A percentile compares a stretch with the other conserved stretches of the same genome.
These are phyloP conservation scores for Chionis minor DNA, from an alignment of 2,113 vertebrate genomes.

Conservation along the genomic window DNA sequence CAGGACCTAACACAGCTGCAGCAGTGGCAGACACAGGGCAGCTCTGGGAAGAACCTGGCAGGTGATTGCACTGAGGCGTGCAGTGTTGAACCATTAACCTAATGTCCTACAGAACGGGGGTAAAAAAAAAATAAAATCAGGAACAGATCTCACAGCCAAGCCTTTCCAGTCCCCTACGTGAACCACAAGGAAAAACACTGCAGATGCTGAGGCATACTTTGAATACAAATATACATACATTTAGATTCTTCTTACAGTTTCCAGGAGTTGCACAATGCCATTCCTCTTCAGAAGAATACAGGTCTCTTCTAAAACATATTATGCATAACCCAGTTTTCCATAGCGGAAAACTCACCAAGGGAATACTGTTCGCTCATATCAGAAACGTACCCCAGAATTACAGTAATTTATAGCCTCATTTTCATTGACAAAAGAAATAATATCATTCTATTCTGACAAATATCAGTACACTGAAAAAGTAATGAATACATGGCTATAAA, in stretches of 20 bases:
- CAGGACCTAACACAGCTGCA: not conserved
- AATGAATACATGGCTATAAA: slow-evolving; percentile 56
- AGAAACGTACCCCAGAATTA: slow-evolving; percentile 49
- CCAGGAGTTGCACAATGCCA: not conserved
- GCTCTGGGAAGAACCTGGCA: not conserved
- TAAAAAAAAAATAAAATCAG: not conserved
- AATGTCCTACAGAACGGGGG: not conserved
- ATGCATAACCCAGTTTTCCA: slow-evolving; percentile 44
- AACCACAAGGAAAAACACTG: not conserved
- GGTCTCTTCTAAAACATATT: slow-evolving; percentile 26
- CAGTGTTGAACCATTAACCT: not conserved
- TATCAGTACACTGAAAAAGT: slow-evolving; percentile 23
- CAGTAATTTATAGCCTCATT: slow-evolving; percentile 53
- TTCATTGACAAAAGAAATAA: slow-evolving; percentile 59
- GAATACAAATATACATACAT: not conserved
- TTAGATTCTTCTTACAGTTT: not conserved
- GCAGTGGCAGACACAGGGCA: fast-evolving
- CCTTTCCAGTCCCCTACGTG: not conserved
- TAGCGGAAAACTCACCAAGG: slow-evolving; percentile 33
- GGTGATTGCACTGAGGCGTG: fast-evolving
- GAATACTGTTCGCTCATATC: slow-evolving; percentile 18
- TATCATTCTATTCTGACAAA: slow-evolving; percentile 57
- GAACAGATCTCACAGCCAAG: not conserved
- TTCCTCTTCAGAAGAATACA: not conserved
- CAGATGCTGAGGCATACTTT: not conserved